Evolutionary conservation across 2,888 invertebrate genomes (phyloP), one percentile per base, ranked within the genome.

Genomic region (Drosophila nr. perissopoda): DNA sequence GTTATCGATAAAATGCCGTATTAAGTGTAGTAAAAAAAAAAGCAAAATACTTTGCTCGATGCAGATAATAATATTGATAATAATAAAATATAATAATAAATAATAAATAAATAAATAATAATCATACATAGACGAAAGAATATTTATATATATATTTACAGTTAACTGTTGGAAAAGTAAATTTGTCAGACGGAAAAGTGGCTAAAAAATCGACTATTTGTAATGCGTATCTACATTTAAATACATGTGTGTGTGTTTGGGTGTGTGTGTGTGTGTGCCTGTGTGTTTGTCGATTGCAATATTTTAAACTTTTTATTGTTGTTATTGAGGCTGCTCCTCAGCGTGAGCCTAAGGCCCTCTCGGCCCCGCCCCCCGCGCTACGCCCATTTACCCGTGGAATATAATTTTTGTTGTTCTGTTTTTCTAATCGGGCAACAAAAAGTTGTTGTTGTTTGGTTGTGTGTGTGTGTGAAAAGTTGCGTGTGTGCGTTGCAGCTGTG

Each of bases 261-360:
- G 18, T 38, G 16, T 46, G n/a, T 49, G 36, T 48, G 5, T 40
- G 4, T 53, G 6, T 40, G 27, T 34, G 21, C 25, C 21, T 49
- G 54, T 62, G 21, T 51, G 16, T 16, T 13, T 52, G 21, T 64
- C 54, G 57, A 64, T 69, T 69, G 62, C 71, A 73, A 82, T 89
- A 87, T 79, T 82, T 84, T 76, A 76, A 87, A 83, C 70, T 82
- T 89, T 83, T 84, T 70, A 76, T 78, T 85, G 76, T 58, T 81
- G 67, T 59, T 76, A 51, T 51, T 76, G 42, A 54, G 65, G 69
- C 70, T 54, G 64, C n/a, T 54, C 57, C 27, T 52, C 25, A 18
- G n/a, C 54, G 13, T 38, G 18, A 1, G 27, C 49, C 49, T 8
- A 38, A 7, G n/a, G 34, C 21, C 1, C 34, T 10, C 5, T 34